Percentiles rank a stretch among this genome's conserved stretches.
Conservation (phyloP, 2,113 vertebrate species). For the Larimichthys crocea region DNA sequence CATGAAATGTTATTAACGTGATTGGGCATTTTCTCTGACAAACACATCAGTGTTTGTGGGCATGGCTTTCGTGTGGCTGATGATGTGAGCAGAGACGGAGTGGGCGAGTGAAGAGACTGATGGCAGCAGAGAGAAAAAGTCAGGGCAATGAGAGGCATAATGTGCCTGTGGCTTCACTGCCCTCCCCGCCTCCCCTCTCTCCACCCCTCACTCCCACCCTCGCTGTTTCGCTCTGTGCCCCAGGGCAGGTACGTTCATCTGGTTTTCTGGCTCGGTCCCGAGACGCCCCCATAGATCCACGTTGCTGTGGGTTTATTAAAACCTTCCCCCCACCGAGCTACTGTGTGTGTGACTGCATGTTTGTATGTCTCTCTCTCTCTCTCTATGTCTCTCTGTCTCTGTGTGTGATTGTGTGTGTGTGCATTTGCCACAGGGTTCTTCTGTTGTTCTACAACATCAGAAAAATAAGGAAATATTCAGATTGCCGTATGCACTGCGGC, state of each 20-base stretch:
- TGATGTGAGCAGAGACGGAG: conserved; percentile 66
- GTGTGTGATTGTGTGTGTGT: background rate
- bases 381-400: background rate
- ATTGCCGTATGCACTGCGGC: conserved; percentile 32
- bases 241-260: conserved; percentile 78
- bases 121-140: conserved; percentile 61
- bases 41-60: conserved; percentile 74
- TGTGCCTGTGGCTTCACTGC: conserved; percentile 70
- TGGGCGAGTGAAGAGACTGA: conserved; percentile 65
- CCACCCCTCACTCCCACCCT: conserved; percentile 24
- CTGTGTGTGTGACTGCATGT: conserved; percentile 64
- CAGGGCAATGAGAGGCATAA: conserved; percentile 68
- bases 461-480: conserved; percentile 37
- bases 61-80: conserved; percentile 58
- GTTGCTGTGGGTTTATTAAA: conserved; percentile 81
- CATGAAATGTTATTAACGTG: conserved; percentile 82
- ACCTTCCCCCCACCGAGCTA: conserved; percentile 73
- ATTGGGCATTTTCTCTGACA: conserved; percentile 76
- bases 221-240: conserved; percentile 54
- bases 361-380: background rate
- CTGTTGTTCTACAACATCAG: conserved; percentile 61
- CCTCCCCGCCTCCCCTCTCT: background rate
- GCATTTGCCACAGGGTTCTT: conserved; percentile 58
- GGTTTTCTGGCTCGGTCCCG: conserved; percentile 76
- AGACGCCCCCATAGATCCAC: conserved; percentile 77